These are phyloP conservation scores for Luperina nickerlii DNA, from an alignment of 2,888 invertebrate species.

Conservation along the genomic window DNA sequence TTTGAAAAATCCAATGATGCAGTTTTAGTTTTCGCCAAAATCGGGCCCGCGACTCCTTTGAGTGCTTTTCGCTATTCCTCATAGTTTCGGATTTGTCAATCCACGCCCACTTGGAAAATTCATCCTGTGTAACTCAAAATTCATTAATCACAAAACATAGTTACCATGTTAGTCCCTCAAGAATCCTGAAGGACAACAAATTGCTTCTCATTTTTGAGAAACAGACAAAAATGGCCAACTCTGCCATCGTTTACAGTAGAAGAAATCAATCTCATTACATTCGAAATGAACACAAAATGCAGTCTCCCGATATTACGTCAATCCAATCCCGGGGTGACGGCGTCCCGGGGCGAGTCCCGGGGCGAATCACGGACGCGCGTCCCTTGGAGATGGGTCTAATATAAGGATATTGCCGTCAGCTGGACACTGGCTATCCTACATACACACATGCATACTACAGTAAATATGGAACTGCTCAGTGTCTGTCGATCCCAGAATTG, in stretches of 20 bases:
- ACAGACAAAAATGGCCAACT: neutral
- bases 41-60: too few species aligned
- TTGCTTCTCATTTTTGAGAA: neutral
- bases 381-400: conserved; percentile 47
- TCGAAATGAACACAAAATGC: conserved; percentile 22
- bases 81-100: too few species aligned
- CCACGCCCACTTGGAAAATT: too few species aligned
- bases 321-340: conserved; percentile 27
- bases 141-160: neutral
- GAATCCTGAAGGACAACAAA: neutral
- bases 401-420: conserved; percentile 62
- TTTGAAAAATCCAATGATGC: too few species aligned
- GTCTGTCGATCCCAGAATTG: conserved; percentile 20
- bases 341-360: conserved; percentile 39
- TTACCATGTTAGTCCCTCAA: neutral
- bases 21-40: too few species aligned
- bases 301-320: conserved; percentile 45
- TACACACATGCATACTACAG: neutral
- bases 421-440: conserved; percentile 26
- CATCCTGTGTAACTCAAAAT: neutral
- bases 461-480: neutral
- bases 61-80: too few species aligned
- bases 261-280: conserved; percentile 32
- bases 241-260: neutral
- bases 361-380: conserved; percentile 29